Base-by-base conservation (phyloP, 2,113 vertebrate species). In the Camelus dromedarius region DNA sequence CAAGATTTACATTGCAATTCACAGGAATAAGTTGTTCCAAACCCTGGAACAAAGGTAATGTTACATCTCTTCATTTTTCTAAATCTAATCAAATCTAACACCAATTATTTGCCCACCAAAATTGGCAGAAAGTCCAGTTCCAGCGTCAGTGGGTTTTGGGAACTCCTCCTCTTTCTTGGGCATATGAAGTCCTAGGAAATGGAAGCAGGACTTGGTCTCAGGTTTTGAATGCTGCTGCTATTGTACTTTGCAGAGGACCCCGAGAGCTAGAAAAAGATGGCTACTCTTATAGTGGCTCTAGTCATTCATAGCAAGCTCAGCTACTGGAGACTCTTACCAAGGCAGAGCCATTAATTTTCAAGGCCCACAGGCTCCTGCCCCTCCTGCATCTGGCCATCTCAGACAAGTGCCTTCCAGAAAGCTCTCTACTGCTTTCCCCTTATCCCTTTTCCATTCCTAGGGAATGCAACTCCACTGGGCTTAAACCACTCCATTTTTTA, bases 51-150 rank as follows among this genome's bases (percentile, higher is more conserved):
- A 20, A 96, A 89, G n/a, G 20, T 35, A 97, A 69, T 70, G 18
- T 28, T 56, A 3, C 3, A 54, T 81, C 95, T 92, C 30, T 95
- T 72, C 66, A 82, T 69, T 89, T 95, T 89, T 75, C 35, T 89
- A 84, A 86, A 75, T 93, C 42, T 79, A 95, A 79, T 82, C 16
- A 94, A 76, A 67, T 52, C 6, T 69, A 69, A 48, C 52, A 91
- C 28, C 38, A 64, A 38, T 91, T 96, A 42, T 82, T 30, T 91
- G n/a, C 7, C 58, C 32, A 73, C 42, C 0, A 58, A 94, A 89
- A 91, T 56, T 64, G 58, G 24, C 20, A 83, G 70, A 62, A 93
- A 89, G 14, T 88, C 1, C 50, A 83, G 19, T 64, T 89, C 8
- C 12, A 58, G 5, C 18, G 56, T 69, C 32, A 92, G 0, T 75